These are phyloP conservation scores for Aurelia aurita complex sp. Pacific DNA, from an alignment of 30 jellyfish, hydroid and myxozoan species.

Conservation along the genomic window DNA sequence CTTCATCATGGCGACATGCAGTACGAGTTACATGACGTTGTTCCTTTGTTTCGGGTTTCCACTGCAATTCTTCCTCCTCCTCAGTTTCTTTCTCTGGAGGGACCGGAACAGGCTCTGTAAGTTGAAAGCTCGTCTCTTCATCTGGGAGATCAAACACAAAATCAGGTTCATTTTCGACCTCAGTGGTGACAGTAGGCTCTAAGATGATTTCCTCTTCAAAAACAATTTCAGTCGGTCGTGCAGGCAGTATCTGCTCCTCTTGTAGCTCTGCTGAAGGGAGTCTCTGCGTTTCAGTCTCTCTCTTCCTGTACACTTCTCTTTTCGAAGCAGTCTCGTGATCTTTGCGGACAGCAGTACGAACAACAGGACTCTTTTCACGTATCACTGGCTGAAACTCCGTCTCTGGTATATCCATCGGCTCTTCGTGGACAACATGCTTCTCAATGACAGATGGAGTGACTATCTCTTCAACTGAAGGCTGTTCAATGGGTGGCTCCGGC, in stretches of 20 bases:
- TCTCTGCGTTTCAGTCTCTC: background rate
- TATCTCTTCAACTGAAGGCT: background rate
- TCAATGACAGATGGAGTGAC: background rate
- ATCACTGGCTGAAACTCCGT: constrained; percentile 13
- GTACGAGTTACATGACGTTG: constrained; percentile 15
- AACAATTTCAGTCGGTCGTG: background rate
- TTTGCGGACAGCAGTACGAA: constrained; percentile 30
- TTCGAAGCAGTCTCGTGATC: background rate
- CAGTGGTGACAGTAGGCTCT: constrained; percentile 46
- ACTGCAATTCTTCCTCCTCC: background rate
- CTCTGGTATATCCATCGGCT: background rate
- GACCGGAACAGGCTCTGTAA: background rate
- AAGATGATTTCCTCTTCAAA: constrained; percentile 41
- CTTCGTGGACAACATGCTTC: background rate
- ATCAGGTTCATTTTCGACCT: constrained; percentile 23
- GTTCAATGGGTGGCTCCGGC: background rate
- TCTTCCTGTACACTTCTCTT: background rate
- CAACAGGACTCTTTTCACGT: constrained; percentile 11
- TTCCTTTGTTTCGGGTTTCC: background rate
- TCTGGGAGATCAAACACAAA: constrained; percentile 1
- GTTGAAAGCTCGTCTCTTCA: background rate
- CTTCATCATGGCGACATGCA: constrained; percentile 21
- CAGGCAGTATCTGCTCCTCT: background rate
- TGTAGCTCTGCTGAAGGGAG: background rate
- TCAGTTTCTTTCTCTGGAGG: background rate